Percentiles rank a stretch among this genome's conserved stretches.
Evolutionary conservation across 1,140 invertebrate species (phyloP).

Genomic region (Ceratoteleas bidentatus): DNA sequence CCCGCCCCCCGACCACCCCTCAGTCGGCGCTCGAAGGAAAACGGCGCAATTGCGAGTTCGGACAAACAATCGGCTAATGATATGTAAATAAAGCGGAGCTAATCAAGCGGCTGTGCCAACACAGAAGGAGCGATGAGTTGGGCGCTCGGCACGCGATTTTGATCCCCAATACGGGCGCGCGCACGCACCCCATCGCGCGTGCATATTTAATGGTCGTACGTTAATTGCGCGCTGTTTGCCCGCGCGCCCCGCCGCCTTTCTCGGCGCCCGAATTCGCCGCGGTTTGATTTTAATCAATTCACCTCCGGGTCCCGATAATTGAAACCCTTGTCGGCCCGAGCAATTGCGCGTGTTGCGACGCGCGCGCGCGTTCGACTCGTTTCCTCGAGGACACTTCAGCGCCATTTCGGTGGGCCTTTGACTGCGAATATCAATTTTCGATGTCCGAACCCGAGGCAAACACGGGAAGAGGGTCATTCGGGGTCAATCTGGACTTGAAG

Average conservation of each 20-base stretch:
- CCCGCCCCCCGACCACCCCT: too few relatives aligned
- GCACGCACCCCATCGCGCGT: conserved; percentile 65
- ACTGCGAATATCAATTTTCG: conserved; percentile 32
- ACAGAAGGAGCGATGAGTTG: conserved; percentile 77
- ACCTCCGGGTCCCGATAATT: conserved; percentile 71
- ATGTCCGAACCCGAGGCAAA: conserved; percentile 10
- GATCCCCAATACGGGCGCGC: conserved; percentile 64
- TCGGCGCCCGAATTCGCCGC: conserved; percentile 61
- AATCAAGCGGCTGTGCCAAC: conserved; percentile 81
- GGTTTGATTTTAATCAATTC: conserved; percentile 78
- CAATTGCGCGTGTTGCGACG: conserved; percentile 35
- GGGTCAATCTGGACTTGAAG: conserved; percentile 6
- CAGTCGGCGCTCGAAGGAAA: conserved; percentile 45
- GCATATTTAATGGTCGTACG: conserved; percentile 80
- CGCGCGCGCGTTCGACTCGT: conserved; percentile 33
- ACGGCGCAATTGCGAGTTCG: conserved; percentile 65
- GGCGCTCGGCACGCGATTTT: conserved; percentile 68
- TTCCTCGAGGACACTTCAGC: conserved; percentile 42
- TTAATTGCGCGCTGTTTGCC: too few relatives aligned
- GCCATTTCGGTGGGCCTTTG: conserved; percentile 37
- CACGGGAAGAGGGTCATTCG: conserved; percentile 8
- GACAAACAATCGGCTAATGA: conserved; percentile 81
- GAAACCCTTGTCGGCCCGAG: conserved; percentile 59
- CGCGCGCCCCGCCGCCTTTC: conserved; percentile 51
- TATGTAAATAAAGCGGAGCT: conserved; percentile 80